phyloP scores from a whole-genome alignment of 2,888 invertebrate genomes.

The Rotaria sp. region DNA sequence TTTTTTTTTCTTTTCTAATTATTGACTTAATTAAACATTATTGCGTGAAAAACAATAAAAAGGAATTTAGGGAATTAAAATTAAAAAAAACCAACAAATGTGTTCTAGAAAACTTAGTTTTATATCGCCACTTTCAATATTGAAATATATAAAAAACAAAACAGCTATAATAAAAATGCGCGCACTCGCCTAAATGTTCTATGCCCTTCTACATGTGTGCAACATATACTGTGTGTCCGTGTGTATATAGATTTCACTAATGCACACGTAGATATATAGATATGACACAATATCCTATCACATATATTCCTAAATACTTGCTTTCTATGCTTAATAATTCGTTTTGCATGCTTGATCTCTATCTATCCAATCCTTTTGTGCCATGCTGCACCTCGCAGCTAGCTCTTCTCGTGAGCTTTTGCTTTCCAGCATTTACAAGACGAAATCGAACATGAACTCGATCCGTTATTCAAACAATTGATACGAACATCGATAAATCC shows the following conservation, averaged over 20 bases:
- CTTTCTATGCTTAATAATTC: neutral
- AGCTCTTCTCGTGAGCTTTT: conserved; percentile 25
- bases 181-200: neutral
- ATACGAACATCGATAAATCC: neutral
- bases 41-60: neutral
- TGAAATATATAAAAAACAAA: neutral
- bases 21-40: neutral
- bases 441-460: conserved; percentile 17
- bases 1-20: neutral
- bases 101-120: neutral
- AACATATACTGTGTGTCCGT: neutral
- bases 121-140: neutral
- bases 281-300: neutral
- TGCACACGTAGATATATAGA: neutral
- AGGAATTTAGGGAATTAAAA: neutral
- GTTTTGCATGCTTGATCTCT: neutral
- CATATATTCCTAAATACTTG: neutral
- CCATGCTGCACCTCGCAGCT: neutral
- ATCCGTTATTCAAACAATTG: conserved; percentile 21
- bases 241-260: neutral
- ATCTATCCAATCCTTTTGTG: neutral
- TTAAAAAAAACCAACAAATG: neutral
- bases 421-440: conserved; percentile 24
- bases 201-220: neutral
- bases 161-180: neutral